Evolutionary conservation across 2,888 invertebrate genomes (phyloP).

Genomic region (Orthonevra nobilis): DNA sequence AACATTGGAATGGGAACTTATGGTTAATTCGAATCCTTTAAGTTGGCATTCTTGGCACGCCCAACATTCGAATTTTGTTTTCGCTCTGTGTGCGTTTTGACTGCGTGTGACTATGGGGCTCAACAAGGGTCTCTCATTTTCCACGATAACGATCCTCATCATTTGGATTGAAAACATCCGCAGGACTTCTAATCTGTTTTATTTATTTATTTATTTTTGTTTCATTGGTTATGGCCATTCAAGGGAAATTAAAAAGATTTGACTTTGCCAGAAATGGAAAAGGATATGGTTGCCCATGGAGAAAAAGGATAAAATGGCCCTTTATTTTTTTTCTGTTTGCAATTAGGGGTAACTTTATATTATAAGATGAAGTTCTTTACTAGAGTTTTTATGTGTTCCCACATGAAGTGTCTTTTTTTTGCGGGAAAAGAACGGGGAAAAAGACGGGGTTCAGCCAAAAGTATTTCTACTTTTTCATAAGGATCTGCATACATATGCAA

Average conservation of each 20-base stretch:
- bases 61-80: conserved; percentile 44
- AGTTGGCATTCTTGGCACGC: conserved; percentile 60
- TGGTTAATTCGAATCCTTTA: conserved; percentile 48
- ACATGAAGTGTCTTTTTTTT: too few relatives aligned
- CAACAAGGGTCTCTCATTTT: conserved; percentile 1
- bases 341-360: too few relatives aligned
- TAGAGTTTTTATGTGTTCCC: too few relatives aligned
- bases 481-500: too few relatives aligned
- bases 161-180: conserved; percentile 37
- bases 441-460: too few relatives aligned
- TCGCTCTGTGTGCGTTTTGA: conserved; percentile 22
- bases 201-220: conserved; percentile 56
- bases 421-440: too few relatives aligned
- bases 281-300: conserved; percentile 10
- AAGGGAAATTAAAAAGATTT: conserved; percentile 40
- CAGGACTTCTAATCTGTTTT: conserved; percentile 33
- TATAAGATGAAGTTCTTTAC: too few relatives aligned
- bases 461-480: too few relatives aligned
- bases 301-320: conserved; percentile 3
- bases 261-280: conserved; percentile 26
- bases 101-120: not conserved
- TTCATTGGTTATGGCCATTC: conserved; percentile 47
- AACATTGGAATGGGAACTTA: too few relatives aligned
- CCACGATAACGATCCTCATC: conserved; percentile 23
- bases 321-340: too few relatives aligned